phyloP scores from a whole-genome alignment of 2,113 vertebrate genomes.

The Nasalis larvatus region DNA sequence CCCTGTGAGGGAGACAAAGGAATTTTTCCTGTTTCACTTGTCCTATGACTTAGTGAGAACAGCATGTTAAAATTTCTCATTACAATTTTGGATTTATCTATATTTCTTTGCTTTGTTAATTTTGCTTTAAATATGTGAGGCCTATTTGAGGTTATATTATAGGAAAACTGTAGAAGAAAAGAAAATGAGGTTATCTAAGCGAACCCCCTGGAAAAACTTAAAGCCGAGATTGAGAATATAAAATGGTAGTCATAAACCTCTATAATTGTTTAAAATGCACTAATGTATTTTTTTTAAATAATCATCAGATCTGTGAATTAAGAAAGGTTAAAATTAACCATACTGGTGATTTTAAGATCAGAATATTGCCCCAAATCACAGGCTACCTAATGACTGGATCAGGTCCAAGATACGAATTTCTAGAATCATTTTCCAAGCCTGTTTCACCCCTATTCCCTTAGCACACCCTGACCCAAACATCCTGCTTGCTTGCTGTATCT shows the following conservation, averaged over 20 bases:
- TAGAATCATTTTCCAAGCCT: not conserved
- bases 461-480: no score
- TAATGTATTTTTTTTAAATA: not conserved
- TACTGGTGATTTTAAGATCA: not conserved
- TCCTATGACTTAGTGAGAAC: not conserved
- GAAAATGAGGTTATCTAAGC: not conserved
- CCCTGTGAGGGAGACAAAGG: no score
- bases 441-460: not conserved
- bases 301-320: not conserved
- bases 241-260: not conserved
- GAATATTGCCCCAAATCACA: not conserved
- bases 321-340: not conserved
- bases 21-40: not conserved
- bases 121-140: not conserved
- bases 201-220: not conserved
- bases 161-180: slow-evolving; percentile 24
- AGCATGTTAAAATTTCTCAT: not conserved
- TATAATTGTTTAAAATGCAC: not conserved
- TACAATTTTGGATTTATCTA: not conserved
- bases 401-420: not conserved
- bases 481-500: not conserved
- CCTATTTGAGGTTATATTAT: not conserved
- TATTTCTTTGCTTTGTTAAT: not conserved
- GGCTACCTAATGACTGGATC: not conserved
- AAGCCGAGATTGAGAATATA: not conserved